These are phyloP conservation scores for Alosa sapidissima DNA, from an alignment of 2,797 vertebrate species.

Conservation along the genomic window DNA sequence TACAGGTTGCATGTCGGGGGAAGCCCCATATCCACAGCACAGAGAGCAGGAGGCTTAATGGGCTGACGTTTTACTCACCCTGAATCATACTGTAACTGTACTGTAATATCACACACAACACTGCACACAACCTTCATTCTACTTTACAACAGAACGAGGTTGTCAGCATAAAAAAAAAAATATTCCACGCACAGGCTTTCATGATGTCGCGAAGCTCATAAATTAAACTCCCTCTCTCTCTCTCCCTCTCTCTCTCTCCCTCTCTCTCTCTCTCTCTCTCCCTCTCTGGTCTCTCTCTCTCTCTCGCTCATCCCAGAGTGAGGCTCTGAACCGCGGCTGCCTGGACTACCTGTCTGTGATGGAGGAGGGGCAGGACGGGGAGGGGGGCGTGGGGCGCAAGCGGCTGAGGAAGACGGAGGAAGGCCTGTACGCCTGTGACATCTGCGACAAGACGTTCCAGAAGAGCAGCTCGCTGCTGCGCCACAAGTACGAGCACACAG, in stretches of 20 bases:
- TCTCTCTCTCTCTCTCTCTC: background rate
- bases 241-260: background rate
- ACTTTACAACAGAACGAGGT: background rate
- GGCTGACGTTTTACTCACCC: background rate
- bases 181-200: background rate
- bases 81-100: slow-evolving; percentile 8
- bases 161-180: background rate
- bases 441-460: slow-evolving; percentile 84
- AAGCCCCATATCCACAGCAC: background rate
- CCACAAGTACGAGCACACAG: slow-evolving; percentile 86
- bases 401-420: slow-evolving; percentile 79
- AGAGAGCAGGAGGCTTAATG: background rate
- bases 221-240: background rate
- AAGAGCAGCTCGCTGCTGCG: slow-evolving; percentile 84
- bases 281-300: background rate
- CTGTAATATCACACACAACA: background rate
- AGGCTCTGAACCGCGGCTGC: slow-evolving; percentile 62
- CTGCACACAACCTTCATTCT: background rate
- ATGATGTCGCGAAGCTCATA: background rate
- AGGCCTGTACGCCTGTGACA: slow-evolving; percentile 81
- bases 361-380: slow-evolving; percentile 71
- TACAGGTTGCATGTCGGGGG: slow-evolving; percentile 1
- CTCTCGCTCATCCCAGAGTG: slow-evolving; percentile 57
- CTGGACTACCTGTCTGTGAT: slow-evolving; percentile 72
- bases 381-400: slow-evolving; percentile 68